phyloP scores from a whole-genome alignment of 2,113 vertebrate species.

The Catagonus wagneri region DNA sequence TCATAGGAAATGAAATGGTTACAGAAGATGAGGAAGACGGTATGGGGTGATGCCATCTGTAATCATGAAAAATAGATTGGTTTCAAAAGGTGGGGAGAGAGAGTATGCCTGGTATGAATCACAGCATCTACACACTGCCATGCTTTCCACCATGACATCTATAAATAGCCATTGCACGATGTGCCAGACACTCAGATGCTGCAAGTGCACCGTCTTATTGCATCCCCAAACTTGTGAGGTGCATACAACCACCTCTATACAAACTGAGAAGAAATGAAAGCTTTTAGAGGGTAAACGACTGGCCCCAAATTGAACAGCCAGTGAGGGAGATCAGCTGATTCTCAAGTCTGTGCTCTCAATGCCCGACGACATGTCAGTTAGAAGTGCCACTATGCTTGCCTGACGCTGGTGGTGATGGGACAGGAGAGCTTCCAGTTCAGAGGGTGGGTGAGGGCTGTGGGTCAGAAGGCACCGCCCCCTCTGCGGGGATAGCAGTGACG shows the following conservation, averaged over 20 bases:
- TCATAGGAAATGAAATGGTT: background rate
- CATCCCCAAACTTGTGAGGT: background rate
- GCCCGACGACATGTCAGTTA: background rate
- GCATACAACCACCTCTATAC: background rate
- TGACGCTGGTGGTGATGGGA: background rate
- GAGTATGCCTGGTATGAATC: background rate
- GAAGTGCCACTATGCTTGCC: background rate
- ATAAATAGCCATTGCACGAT: rapidly evolving
- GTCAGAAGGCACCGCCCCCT: background rate
- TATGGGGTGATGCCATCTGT: background rate
- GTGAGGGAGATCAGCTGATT: background rate
- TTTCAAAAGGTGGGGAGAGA: background rate
- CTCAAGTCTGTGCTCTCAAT: background rate
- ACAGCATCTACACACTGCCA: background rate
- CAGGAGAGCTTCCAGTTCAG: background rate
- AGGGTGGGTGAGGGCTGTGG: background rate
- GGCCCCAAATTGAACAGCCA: background rate
- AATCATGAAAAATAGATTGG: background rate
- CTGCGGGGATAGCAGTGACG: background rate
- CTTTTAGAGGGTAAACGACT: background rate
- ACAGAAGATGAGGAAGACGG: background rate
- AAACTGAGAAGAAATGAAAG: background rate
- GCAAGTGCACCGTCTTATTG: background rate
- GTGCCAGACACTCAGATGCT: background rate
- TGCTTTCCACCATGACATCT: background rate